phyloP scores from a whole-genome alignment of 2,888 invertebrate genomes.

The Stenchaetothrips biformis region DNA sequence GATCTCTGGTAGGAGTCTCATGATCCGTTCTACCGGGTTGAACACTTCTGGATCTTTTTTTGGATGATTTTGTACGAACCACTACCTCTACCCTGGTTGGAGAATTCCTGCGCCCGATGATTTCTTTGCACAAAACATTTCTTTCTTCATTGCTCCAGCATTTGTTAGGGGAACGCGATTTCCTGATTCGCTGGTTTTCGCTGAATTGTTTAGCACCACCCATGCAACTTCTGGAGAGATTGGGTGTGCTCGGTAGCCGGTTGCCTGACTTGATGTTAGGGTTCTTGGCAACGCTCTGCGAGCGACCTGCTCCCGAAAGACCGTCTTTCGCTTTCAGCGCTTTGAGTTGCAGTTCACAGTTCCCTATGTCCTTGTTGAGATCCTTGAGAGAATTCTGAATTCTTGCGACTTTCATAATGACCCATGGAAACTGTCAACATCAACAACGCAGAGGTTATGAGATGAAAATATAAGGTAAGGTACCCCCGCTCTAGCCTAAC shows the following conservation, averaged over 20 bases:
- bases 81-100: not conserved
- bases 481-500: too few relatives aligned
- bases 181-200: not conserved
- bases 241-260: not conserved
- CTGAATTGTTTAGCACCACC: not conserved
- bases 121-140: not conserved
- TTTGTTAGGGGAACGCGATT: not conserved
- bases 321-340: not conserved
- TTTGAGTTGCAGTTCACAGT: not conserved
- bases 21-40: not conserved
- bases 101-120: not conserved
- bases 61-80: not conserved
- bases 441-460: too few relatives aligned
- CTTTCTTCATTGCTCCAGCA: not conserved
- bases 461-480: too few relatives aligned
- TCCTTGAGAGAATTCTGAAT: not conserved
- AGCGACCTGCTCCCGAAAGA: not conserved
- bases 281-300: not conserved
- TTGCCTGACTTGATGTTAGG: not conserved
- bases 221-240: not conserved
- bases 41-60: not conserved
- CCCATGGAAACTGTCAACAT: too few relatives aligned
- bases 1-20: not conserved
- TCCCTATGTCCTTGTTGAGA: not conserved
- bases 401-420: not conserved